These are phyloP conservation scores for Campylomormyrus numenius DNA, from an alignment of 2,113 vertebrate genomes.

Conservation along the genomic window DNA sequence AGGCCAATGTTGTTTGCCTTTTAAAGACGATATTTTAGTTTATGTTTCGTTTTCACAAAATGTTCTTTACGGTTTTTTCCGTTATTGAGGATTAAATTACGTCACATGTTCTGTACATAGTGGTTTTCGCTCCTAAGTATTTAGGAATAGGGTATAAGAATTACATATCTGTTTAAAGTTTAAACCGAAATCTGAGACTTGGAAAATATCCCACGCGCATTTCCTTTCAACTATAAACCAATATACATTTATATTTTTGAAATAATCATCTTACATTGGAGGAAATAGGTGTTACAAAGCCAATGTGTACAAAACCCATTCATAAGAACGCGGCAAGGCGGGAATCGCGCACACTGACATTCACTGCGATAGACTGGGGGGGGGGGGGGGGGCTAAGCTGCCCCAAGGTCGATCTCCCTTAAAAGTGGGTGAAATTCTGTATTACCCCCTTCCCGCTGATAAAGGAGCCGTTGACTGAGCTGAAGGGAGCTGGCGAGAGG, in stretches of 20 bases:
- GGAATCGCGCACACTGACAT: background rate
- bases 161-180: background rate
- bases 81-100: background rate
- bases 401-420: background rate
- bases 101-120: background rate
- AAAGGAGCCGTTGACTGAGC: background rate
- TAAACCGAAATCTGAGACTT: background rate
- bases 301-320: background rate
- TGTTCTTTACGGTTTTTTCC: background rate
- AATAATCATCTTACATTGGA: background rate
- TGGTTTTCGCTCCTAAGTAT: background rate
- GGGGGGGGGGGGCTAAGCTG: background rate
- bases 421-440: background rate
- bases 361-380: background rate
- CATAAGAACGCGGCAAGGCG: background rate
- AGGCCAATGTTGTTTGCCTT: background rate
- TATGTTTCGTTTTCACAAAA: background rate
- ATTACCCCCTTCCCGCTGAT: background rate
- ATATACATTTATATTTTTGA: background rate
- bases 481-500: background rate
- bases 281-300: background rate
- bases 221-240: background rate
- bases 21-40: background rate
- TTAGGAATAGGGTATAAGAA: background rate
- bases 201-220: background rate